These are phyloP conservation scores for Oligia fasciuncula DNA, from an alignment of 2,888 invertebrate species.

Conservation along the genomic window DNA sequence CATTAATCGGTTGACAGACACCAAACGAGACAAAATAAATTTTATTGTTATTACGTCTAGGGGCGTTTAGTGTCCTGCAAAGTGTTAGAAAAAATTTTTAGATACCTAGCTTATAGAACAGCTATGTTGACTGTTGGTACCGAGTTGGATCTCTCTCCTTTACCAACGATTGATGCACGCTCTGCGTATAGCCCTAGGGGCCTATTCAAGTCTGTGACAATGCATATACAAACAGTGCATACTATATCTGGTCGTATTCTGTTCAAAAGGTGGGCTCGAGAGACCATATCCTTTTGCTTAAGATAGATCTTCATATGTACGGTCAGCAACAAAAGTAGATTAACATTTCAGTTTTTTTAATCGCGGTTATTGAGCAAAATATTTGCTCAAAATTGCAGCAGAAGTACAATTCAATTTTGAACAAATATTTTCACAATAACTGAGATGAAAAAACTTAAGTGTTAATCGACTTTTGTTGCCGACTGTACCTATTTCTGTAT, in stretches of 20 bases:
- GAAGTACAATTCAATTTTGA: too few species aligned
- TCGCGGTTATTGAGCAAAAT: too few species aligned
- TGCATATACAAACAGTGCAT: constrained; percentile 10
- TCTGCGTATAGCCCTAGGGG: constrained; percentile 14
- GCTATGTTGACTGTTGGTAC: background rate
- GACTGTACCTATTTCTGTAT: background rate
- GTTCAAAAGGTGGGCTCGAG: background rate
- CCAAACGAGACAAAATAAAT: background rate
- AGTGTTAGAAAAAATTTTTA: background rate
- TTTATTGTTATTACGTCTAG: background rate
- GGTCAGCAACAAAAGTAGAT: too few species aligned
- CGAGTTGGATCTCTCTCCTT: constrained; percentile 4
- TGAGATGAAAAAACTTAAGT: too few species aligned
- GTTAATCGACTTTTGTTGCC: too few species aligned
- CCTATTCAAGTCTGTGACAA: constrained; percentile 23
- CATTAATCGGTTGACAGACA: background rate
- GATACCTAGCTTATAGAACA: background rate
- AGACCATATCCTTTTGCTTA: background rate
- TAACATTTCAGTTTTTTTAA: too few species aligned
- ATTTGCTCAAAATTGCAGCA: too few species aligned
- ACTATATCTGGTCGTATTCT: background rate
- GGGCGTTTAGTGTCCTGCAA: background rate
- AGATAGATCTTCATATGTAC: background rate
- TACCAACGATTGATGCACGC: constrained; percentile 22
- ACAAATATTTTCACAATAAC: too few species aligned